Conservation (phyloP, 2,888 invertebrate species). For the Ormyrus nitidulus region DNA sequence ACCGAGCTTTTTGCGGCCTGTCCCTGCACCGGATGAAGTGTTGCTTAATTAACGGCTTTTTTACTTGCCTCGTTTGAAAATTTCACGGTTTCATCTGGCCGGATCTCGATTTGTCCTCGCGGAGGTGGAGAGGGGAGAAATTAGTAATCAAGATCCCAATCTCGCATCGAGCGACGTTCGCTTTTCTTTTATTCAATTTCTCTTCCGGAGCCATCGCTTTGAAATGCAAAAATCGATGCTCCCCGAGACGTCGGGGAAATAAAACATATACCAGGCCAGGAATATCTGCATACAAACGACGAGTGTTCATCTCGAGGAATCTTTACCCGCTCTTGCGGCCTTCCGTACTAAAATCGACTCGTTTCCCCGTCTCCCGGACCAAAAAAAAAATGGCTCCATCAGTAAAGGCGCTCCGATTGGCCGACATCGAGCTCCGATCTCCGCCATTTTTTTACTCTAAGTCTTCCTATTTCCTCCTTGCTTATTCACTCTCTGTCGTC, state of each 20-base stretch:
- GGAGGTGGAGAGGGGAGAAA: too few species aligned
- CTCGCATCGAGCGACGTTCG: too few species aligned
- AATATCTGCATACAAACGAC: constrained; percentile 32
- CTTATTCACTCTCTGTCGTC: constrained; percentile 47
- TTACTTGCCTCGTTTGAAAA: too few species aligned
- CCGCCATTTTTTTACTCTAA: not conserved
- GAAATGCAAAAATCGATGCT: too few species aligned
- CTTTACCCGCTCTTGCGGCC: not conserved
- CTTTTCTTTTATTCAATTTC: too few species aligned
- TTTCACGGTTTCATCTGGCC: too few species aligned
- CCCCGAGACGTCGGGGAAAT: too few species aligned
- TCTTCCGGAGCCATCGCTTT: too few species aligned
- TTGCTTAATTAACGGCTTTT: constrained; percentile 6
- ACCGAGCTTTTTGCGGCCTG: not conserved
- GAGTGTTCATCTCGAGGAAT: not conserved
- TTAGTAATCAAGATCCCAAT: too few species aligned
- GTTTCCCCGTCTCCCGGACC: too few species aligned
- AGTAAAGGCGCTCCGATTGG: constrained; percentile 12
- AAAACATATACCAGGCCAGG: too few species aligned
- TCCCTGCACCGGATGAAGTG: not conserved
- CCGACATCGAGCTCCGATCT: constrained; percentile 10
- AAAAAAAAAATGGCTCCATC: constrained; percentile 6
- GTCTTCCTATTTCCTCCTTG: constrained; percentile 37
- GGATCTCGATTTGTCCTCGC: too few species aligned
- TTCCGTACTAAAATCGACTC: constrained; percentile 3